Conservation (phyloP, 1,140 invertebrate genomes). For the Anastrepha obliqua region DNA sequence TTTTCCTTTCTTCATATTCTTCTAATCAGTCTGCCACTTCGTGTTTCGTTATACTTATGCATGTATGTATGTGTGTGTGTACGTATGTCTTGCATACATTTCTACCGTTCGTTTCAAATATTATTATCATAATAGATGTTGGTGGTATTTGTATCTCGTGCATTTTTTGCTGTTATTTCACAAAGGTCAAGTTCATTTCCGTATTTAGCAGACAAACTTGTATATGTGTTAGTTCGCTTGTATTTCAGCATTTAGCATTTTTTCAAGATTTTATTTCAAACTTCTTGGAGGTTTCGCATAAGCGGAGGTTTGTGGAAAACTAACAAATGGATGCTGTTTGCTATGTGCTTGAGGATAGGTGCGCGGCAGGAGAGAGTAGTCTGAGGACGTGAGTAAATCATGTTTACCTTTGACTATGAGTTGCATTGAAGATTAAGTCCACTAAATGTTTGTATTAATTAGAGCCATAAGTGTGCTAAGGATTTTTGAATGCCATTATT, state of each 20-base stretch:
- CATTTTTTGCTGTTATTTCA: conserved; percentile 13
- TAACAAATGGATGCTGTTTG: not conserved
- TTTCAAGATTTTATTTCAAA: not conserved
- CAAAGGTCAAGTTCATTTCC: conserved; percentile 45
- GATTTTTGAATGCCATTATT: not conserved
- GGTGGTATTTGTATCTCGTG: not conserved
- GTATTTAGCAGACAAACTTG: not conserved
- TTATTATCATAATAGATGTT: not conserved
- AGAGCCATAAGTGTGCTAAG: conserved; percentile 14
- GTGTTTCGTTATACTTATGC: not conserved
- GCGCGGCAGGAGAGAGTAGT: not conserved
- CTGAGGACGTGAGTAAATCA: not conserved
- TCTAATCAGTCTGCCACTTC: too few species aligned
- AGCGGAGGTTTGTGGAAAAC: not conserved
- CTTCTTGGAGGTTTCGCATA: not conserved
- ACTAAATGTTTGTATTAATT: not conserved
- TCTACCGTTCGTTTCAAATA: not conserved
- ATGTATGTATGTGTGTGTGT: not conserved
- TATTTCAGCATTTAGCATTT: not conserved
- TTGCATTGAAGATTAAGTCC: not conserved
- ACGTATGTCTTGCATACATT: not conserved
- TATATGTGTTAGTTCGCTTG: not conserved
- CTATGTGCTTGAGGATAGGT: not conserved
- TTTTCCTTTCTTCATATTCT: too few species aligned
- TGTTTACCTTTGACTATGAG: not conserved